These are phyloP conservation scores for Falcaria lacertinaria DNA, from an alignment of 2,888 invertebrate genomes.

Conservation along the genomic window DNA sequence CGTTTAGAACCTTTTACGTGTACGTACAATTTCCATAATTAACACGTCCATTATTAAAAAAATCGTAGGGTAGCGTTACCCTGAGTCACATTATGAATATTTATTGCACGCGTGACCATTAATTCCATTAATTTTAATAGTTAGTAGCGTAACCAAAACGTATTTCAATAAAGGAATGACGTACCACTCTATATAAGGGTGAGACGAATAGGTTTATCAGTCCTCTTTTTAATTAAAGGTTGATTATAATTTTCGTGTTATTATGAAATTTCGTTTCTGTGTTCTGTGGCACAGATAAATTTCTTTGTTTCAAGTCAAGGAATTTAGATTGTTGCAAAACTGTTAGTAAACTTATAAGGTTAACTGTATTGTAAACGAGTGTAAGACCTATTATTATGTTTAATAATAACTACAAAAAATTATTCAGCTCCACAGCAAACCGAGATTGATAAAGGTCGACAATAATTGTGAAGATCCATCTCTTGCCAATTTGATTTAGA, in stretches of 20 bases:
- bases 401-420: too few species aligned
- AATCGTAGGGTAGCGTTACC: constrained; percentile 13
- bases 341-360: too few species aligned
- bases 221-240: constrained; percentile 8
- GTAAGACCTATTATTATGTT: too few species aligned
- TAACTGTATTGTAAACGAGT: too few species aligned
- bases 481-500: too few species aligned
- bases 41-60: constrained; percentile 19
- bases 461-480: too few species aligned
- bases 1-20: constrained; percentile 10
- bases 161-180: background rate
- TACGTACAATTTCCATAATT: constrained; percentile 20
- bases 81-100: constrained; percentile 16
- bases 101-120: constrained; percentile 22
- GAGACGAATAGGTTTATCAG: constrained; percentile 3
- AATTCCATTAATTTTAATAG: background rate
- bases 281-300: too few species aligned
- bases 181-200: constrained; percentile 2
- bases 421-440: too few species aligned
- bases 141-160: background rate
- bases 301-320: too few species aligned
- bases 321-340: too few species aligned
- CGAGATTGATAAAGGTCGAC: too few species aligned
- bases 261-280: background rate
- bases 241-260: background rate